phyloP scores from a whole-genome alignment of 2,888 invertebrate genomes.

The Oscheius sp. region DNA sequence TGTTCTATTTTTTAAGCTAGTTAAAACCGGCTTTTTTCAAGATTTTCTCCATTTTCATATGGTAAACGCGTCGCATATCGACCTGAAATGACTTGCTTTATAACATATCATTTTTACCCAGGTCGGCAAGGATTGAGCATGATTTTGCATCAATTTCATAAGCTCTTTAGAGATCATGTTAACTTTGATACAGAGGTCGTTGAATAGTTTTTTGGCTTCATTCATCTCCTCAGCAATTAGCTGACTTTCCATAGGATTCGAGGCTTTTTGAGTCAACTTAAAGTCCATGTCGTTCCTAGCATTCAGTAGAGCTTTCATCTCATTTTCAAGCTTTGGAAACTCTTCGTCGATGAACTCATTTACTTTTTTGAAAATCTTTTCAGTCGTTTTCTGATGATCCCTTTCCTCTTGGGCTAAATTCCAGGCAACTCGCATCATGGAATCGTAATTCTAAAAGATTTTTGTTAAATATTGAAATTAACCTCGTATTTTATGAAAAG shows the following conservation, averaged over 20 bases:
- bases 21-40: not conserved
- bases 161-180: not conserved
- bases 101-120: no score
- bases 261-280: not conserved
- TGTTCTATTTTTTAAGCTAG: not conserved
- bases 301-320: not conserved
- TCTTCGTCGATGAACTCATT: not conserved
- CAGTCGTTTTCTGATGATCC: not conserved
- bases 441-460: not conserved
- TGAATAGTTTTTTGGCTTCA: not conserved
- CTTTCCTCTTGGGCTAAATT: not conserved
- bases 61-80: not conserved
- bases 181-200: not conserved
- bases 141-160: not conserved
- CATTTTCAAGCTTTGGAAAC: not conserved
- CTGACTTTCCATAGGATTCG: not conserved
- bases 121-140: not conserved
- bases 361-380: not conserved
- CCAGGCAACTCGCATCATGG: not conserved
- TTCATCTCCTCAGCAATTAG: not conserved
- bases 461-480: no score
- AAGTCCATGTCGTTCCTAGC: not conserved
- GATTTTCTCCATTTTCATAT: not conserved
- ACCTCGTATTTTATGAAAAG: not conserved
- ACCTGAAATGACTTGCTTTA: no score